phyloP scores from a whole-genome alignment of 2,888 invertebrate genomes.

The Lomographa bimaculata region DNA sequence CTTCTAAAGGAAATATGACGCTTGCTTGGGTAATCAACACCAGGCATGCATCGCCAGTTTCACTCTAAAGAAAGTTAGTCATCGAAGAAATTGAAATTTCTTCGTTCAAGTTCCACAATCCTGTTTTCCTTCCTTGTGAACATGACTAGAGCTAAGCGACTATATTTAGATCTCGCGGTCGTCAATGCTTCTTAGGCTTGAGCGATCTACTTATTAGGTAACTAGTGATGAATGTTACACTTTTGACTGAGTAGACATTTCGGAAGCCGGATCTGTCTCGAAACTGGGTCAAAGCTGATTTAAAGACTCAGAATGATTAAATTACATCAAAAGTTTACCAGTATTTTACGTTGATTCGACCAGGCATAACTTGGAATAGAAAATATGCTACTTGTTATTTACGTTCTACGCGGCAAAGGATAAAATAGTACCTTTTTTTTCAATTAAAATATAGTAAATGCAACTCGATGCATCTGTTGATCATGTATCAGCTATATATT shows the following conservation, averaged over 20 bases:
- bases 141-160: conserved; percentile 8
- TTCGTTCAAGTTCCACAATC: conserved; percentile 28
- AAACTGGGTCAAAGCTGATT: conserved; percentile 21
- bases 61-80: conserved; percentile 61
- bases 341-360: too few relatives aligned
- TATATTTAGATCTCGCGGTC: conserved; percentile 12
- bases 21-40: conserved; percentile 54
- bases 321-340: too few relatives aligned
- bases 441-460: too few relatives aligned
- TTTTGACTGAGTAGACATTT: conserved; percentile 11
- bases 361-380: too few relatives aligned
- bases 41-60: conserved; percentile 55
- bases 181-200: conserved; percentile 22
- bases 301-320: too few relatives aligned
- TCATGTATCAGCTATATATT: too few relatives aligned
- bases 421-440: too few relatives aligned
- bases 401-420: too few relatives aligned
- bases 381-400: too few relatives aligned
- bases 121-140: conserved; percentile 22
- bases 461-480: too few relatives aligned
- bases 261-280: conserved; percentile 26
- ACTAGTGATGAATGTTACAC: conserved; percentile 6
- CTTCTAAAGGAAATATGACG: conserved; percentile 50
- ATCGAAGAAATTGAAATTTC: conserved; percentile 41
- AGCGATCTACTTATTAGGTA: conserved; percentile 28